Conservation (phyloP, 2,888 invertebrate species). For the Ceraclea dissimilis region DNA sequence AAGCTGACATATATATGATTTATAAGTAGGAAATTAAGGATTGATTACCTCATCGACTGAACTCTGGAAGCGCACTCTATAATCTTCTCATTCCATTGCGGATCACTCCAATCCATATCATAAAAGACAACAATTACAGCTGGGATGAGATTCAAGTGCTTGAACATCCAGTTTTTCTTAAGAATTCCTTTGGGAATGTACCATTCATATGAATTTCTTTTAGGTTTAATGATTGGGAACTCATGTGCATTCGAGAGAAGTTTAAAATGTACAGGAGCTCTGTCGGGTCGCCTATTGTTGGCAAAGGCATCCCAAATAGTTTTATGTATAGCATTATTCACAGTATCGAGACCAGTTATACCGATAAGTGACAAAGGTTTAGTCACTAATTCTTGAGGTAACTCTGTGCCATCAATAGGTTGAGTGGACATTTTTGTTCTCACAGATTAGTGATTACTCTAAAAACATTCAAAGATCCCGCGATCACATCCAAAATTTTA, state of each 20-base stretch:
- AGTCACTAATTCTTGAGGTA: constrained; percentile 78
- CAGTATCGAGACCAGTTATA: constrained; percentile 79
- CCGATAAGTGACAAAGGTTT: constrained; percentile 83
- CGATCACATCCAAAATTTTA: no score
- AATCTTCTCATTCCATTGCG: constrained; percentile 89
- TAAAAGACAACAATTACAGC: constrained; percentile 92
- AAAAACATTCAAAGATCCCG: no score
- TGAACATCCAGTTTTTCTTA: constrained; percentile 91
- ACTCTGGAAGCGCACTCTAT: constrained; percentile 88
- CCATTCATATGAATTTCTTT: constrained; percentile 89
- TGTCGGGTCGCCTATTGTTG: constrained; percentile 71
- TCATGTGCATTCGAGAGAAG: constrained; percentile 74
- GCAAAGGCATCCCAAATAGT: constrained; percentile 91
- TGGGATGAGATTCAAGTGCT: constrained; percentile 84
- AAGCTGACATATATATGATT: no score
- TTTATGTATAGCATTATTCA: constrained; percentile 80
- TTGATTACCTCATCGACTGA: constrained; percentile 59
- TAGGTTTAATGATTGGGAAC: constrained; percentile 80
- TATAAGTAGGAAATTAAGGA: no score
- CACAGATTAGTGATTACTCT: no score
- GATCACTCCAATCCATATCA: constrained; percentile 96
- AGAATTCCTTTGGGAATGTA: constrained; percentile 91
- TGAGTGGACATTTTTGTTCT: constrained; percentile 46
- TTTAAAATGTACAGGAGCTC: constrained; percentile 77
- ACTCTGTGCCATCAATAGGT: constrained; percentile 53